A percentile compares a stretch with the other conserved stretches of the same genome.
phyloP scores from a whole-genome alignment of 2,797 vertebrate genomes.

The Nannoperca obscura region DNA sequence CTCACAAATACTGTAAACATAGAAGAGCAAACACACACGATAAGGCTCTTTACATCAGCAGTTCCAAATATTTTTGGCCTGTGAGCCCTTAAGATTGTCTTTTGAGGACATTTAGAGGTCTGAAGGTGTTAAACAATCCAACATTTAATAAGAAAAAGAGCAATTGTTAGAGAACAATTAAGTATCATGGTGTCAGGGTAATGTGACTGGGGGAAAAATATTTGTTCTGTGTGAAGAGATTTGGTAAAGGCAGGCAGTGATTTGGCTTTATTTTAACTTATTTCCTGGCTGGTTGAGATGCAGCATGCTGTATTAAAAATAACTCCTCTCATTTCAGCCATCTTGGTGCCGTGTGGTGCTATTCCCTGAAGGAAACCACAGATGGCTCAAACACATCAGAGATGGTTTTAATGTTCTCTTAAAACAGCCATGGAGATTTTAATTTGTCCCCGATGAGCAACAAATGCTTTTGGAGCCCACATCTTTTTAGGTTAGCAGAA shows the following conservation, averaged over 20 bases:
- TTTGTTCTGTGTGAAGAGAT: background rate
- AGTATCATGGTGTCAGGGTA: too few relatives aligned
- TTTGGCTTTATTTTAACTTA: constrained; percentile 2
- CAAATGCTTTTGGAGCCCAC: background rate
- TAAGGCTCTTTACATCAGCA: background rate
- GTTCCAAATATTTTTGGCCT: background rate
- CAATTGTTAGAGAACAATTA: background rate
- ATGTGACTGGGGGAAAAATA: background rate
- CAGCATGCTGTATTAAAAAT: constrained; percentile 46
- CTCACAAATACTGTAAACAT: background rate
- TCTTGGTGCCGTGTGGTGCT: constrained; percentile 15
- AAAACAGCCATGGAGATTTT: constrained; percentile 7
- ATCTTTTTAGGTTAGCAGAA: background rate
- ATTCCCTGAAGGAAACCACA: constrained; percentile 38
- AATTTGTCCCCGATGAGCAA: constrained; percentile 6
- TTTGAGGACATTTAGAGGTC: background rate
- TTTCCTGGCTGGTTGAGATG: constrained; percentile 34
- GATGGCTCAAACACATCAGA: constrained; percentile 47
- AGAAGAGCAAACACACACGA: background rate
- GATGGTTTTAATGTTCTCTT: constrained; percentile 35
- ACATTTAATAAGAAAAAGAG: too few relatives aligned
- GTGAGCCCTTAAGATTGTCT: background rate
- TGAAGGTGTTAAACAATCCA: too few relatives aligned
- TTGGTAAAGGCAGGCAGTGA: background rate
- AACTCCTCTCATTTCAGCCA: constrained; percentile 20